Evolutionary conservation across 2,113 vertebrate genomes (phyloP).

Genomic region (Neodon shergylaensis): DNA sequence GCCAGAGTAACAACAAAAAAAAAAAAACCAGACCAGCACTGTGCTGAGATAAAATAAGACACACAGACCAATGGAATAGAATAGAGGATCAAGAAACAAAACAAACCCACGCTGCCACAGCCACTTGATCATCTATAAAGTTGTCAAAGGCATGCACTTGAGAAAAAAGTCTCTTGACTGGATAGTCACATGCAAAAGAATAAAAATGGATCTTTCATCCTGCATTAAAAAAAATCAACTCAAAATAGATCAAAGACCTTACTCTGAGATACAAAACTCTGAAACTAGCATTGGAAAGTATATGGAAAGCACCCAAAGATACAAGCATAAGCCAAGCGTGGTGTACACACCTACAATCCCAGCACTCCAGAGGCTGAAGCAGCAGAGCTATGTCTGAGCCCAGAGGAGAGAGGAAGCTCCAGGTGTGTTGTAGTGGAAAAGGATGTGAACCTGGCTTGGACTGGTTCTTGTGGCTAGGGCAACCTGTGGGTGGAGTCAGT

Average conservation of each 20-base stretch:
- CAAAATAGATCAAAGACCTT: background rate
- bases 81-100: background rate
- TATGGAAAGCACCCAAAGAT: background rate
- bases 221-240: background rate
- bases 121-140: background rate
- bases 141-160: background rate
- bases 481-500: background rate
- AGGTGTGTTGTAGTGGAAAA: background rate
- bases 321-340: background rate
- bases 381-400: background rate
- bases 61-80: background rate
- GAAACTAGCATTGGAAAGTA: background rate
- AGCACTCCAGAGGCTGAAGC: background rate
- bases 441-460: too few species aligned
- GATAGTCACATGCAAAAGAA: background rate
- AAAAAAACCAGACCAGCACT: too few species aligned
- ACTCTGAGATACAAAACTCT: background rate
- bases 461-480: background rate
- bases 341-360: background rate
- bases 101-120: background rate
- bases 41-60: background rate
- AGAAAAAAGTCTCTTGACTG: background rate
- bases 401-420: background rate
- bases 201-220: background rate
- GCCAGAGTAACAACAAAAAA: background rate